phyloP scores from a whole-genome alignment of 2,113 vertebrate genomes.

The Saguinus midas region DNA sequence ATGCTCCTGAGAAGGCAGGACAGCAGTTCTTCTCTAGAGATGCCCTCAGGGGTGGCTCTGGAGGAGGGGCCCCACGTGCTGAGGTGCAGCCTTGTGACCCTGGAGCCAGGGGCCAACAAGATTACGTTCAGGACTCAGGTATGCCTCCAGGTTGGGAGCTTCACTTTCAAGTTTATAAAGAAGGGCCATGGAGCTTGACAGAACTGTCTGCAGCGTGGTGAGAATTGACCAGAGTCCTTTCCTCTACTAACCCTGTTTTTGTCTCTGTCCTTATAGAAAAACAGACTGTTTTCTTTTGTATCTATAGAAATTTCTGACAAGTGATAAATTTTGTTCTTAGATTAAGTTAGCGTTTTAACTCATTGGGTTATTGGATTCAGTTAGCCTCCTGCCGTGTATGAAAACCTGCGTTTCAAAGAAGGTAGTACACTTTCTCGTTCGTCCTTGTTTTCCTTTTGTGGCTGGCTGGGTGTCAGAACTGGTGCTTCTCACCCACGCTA shows the following conservation, averaged over 20 bases:
- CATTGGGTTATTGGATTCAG: too few relatives aligned
- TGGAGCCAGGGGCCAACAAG: constrained; percentile 92
- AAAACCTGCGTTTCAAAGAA: background rate
- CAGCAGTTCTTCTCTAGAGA: constrained; percentile 85
- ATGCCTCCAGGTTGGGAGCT: background rate
- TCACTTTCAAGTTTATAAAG: accelerated
- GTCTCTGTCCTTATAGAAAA: background rate
- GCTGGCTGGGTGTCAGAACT: background rate
- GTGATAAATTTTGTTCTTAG: background rate
- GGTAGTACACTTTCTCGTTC: accelerated
- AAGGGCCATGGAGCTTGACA: accelerated
- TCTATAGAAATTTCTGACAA: background rate
- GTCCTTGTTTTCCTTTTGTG: background rate
- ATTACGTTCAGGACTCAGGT: constrained; percentile 91
- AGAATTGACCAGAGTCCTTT: background rate
- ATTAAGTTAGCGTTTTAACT: background rate
- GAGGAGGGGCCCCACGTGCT: constrained; percentile 90
- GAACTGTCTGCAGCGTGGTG: background rate
- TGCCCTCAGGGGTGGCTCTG: constrained; percentile 80
- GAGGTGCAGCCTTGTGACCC: constrained; percentile 84
- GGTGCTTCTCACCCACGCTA: too few relatives aligned
- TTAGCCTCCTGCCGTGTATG: background rate
- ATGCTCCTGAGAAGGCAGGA: constrained; percentile 92
- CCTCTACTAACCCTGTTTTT: background rate
- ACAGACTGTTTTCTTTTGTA: background rate